Conservation (phyloP, 2,888 invertebrate species). For the Cabera pusaria region DNA sequence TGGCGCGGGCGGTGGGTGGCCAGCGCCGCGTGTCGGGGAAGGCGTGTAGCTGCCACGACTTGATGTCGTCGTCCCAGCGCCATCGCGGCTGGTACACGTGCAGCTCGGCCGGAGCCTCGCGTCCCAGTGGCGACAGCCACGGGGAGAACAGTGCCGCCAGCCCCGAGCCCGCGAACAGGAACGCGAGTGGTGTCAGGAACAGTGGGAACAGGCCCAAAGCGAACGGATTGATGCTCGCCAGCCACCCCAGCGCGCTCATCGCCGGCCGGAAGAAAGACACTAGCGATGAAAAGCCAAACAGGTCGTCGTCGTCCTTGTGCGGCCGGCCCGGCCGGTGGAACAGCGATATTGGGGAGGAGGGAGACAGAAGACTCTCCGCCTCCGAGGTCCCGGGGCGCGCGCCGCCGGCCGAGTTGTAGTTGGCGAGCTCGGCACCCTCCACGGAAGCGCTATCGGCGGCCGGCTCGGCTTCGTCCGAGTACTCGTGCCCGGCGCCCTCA, state of each 20-base stretch:
- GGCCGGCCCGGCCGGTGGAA: slow-evolving; percentile 54
- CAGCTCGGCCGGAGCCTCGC: slow-evolving; percentile 66
- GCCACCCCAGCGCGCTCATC: slow-evolving; percentile 74
- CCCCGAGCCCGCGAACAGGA: slow-evolving; percentile 85
- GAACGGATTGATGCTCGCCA: slow-evolving; percentile 83
- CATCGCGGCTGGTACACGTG: slow-evolving; percentile 75
- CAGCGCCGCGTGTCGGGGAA: slow-evolving; percentile 59
- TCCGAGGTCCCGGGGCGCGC: slow-evolving; percentile 52
- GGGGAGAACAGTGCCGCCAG: slow-evolving; percentile 85
- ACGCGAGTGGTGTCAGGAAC: slow-evolving; percentile 84
- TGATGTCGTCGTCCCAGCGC: slow-evolving; percentile 83
- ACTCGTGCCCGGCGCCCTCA: slow-evolving; percentile 54
- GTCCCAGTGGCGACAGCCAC: slow-evolving; percentile 82
- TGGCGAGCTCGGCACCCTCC: slow-evolving; percentile 59
- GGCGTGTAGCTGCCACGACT: slow-evolving; percentile 76
- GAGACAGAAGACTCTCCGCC: slow-evolving; percentile 45
- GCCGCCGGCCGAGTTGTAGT: slow-evolving; percentile 60
- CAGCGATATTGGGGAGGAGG: slow-evolving; percentile 52
- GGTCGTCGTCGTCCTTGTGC: slow-evolving; percentile 66
- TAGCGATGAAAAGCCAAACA: slow-evolving; percentile 73
- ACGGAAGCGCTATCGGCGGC: slow-evolving; percentile 60
- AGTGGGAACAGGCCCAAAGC: slow-evolving; percentile 84
- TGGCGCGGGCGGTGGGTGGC: slow-evolving; percentile 40
- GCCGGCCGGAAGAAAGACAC: slow-evolving; percentile 77
- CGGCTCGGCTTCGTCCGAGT: slow-evolving; percentile 49